These are phyloP conservation scores for Sarotherodon lohbergeri DNA, from an alignment of 2,113 vertebrate species.

Conservation along the genomic window DNA sequence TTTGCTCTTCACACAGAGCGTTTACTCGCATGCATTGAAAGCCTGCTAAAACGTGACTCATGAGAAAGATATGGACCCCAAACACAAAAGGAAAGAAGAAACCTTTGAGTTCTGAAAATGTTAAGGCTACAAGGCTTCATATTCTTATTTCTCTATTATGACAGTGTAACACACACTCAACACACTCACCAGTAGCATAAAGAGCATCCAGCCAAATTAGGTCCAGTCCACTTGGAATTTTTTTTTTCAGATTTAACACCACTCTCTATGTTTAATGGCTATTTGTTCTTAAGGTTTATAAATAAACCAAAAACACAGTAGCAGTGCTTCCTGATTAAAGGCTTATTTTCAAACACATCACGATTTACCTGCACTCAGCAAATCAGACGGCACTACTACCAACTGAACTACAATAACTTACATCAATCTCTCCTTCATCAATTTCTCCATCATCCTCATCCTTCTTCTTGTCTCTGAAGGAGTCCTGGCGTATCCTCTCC, in stretches of 20 bases:
- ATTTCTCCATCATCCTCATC: slow-evolving; percentile 96
- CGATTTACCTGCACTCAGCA: not conserved
- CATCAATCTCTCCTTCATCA: slow-evolving; percentile 96
- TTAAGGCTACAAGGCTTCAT: not conserved
- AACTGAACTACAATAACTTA: slow-evolving; percentile 70
- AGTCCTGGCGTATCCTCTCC: slow-evolving; percentile 75
- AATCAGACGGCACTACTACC: not conserved
- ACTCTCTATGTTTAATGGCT: not conserved
- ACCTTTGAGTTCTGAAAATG: not conserved
- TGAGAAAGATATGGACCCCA: not conserved
- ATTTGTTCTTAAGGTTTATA: not conserved
- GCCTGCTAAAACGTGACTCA: not conserved
- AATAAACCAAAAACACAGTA: not conserved
- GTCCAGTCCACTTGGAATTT: not conserved
- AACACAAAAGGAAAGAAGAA: not conserved
- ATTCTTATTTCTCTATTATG: not conserved
- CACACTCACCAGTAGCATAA: not conserved
- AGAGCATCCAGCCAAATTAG: not conserved
- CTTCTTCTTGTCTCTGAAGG: slow-evolving; percentile 87
- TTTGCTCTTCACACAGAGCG: not conserved
- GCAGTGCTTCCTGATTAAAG: not conserved
- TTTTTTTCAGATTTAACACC: not conserved
- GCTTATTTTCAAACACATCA: not conserved
- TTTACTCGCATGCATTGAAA: not conserved
- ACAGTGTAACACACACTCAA: not conserved